phyloP scores from a whole-genome alignment of 2,888 invertebrate species.

The Ethmia dodecea region DNA sequence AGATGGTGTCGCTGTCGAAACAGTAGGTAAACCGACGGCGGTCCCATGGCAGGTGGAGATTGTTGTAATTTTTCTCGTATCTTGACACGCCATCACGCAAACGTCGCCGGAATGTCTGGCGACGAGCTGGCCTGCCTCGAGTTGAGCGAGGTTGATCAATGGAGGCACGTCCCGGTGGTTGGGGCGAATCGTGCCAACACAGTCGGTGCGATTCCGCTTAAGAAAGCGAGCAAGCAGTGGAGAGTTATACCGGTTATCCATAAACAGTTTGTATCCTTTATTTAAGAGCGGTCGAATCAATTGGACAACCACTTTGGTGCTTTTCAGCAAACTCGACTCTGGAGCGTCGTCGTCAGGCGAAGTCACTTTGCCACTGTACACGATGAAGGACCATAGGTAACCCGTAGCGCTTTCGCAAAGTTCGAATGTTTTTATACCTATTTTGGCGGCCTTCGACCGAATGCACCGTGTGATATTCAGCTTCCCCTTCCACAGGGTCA shows the following conservation, averaged over 20 bases:
- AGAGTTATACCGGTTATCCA: slow-evolving; percentile 22
- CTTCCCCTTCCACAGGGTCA: slow-evolving; percentile 20
- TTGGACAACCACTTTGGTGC: not conserved
- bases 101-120: slow-evolving; percentile 20
- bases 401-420: slow-evolving; percentile 17
- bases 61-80: slow-evolving; percentile 15
- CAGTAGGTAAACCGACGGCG: too few relatives aligned
- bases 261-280: slow-evolving; percentile 19
- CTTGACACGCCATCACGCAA: slow-evolving; percentile 17
- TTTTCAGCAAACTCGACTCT: not conserved
- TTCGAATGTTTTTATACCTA: slow-evolving; percentile 17
- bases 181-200: slow-evolving; percentile 7
- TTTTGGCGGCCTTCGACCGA: slow-evolving; percentile 14
- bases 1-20: not conserved
- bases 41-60: too few relatives aligned
- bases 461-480: slow-evolving; percentile 15
- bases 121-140: slow-evolving; percentile 12
- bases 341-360: not conserved
- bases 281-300: slow-evolving; percentile 11
- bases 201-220: slow-evolving; percentile 10
- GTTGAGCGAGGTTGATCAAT: slow-evolving; percentile 8
- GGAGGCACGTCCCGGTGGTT: slow-evolving; percentile 2
- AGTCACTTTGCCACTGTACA: slow-evolving; percentile 11
- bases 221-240: slow-evolving; percentile 14
- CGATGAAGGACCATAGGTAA: slow-evolving; percentile 17